These are phyloP conservation scores for Sebastes cheni DNA, from an alignment of 2,797 vertebrate species.

Conservation along the genomic window DNA sequence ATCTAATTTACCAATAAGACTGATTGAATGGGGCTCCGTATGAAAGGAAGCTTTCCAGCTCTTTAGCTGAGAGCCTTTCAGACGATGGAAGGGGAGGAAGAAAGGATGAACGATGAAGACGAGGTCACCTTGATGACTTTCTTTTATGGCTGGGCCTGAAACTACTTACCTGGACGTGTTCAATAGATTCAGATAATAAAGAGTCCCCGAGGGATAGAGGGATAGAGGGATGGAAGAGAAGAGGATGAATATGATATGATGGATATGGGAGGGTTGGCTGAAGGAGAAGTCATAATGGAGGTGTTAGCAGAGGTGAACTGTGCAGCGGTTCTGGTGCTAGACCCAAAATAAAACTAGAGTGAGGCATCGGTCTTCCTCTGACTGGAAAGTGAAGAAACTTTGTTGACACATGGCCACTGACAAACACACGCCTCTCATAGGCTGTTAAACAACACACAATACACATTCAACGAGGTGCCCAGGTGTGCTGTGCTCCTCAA, in stretches of 20 bases:
- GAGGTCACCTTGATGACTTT: conserved; percentile 55
- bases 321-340: too few species aligned
- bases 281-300: neutral
- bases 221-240: neutral
- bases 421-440: too few species aligned
- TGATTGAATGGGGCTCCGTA: conserved; percentile 32
- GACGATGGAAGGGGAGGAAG: conserved; percentile 24
- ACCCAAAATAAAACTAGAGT: too few species aligned
- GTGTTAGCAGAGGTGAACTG: too few species aligned
- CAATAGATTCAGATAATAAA: conserved; percentile 14
- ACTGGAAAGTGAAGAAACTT: too few species aligned
- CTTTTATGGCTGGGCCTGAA: neutral
- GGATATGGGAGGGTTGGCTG: neutral
- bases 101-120: conserved; percentile 9
- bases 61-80: conserved; percentile 30
- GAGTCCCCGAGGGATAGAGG: neutral
- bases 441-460: too few species aligned
- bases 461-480: too few species aligned
- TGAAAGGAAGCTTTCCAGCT: conserved; percentile 30
- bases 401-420: too few species aligned
- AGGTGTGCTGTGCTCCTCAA: too few species aligned
- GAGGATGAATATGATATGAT: neutral
- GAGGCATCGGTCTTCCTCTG: too few species aligned
- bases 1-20: conserved; percentile 62
- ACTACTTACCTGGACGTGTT: conserved; percentile 12